Base-by-base conservation (phyloP, 2,888 invertebrate species). In the Agriopis marginaria region DNA sequence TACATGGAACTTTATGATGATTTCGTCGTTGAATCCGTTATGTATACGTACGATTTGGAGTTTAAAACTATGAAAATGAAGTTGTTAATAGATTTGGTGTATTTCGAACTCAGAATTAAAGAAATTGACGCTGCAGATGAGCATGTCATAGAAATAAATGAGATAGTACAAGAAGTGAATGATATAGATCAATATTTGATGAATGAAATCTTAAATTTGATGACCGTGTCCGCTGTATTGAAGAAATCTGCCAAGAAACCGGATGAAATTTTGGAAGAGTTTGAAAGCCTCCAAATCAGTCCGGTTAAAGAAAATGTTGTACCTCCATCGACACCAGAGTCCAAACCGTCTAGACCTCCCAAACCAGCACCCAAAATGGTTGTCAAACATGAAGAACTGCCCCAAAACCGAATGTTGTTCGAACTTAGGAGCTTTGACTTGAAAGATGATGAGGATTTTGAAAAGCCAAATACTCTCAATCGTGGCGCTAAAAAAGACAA, bases 331-430 rank as follows among this genome's bases (percentile, higher is more conserved):
- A 90, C 91, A 0, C 91, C 92, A 0, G 81, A 85, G 45, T 73
- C 75, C 0, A 91, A 89, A 66, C 70, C 76, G 0, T 65, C 61
- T 0, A 69, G 76, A 11, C 82, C 84, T 0, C 86, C 87, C 0
- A 66, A 75, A 49, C 59, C 79, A 0, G 58, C 68, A 0, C 75
- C 78, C 0, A 86, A 82, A 17, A 75, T 84, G 0, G 56, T 85
- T 0, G 90, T 91, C 0, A 86, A 82, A 39, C 80, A 82, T 1
- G 93, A 93, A 4, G 93, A 93, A 47, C 6, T 93, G 0, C 92
- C 89, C 0, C 85, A 82, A 2, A 77, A 86, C 8, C 86, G 86
- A 0, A 90, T 86, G 73, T 85, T 87, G 0, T 88, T 89, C 0
- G 89, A 89, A 55, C 70, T 91, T 0, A 40, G 10, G 11, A 88